Percentiles rank a stretch among this genome's conserved stretches.
These are phyloP conservation scores for Lasioglossum morio DNA, from an alignment of 2,888 invertebrate species.

Conservation along the genomic window DNA sequence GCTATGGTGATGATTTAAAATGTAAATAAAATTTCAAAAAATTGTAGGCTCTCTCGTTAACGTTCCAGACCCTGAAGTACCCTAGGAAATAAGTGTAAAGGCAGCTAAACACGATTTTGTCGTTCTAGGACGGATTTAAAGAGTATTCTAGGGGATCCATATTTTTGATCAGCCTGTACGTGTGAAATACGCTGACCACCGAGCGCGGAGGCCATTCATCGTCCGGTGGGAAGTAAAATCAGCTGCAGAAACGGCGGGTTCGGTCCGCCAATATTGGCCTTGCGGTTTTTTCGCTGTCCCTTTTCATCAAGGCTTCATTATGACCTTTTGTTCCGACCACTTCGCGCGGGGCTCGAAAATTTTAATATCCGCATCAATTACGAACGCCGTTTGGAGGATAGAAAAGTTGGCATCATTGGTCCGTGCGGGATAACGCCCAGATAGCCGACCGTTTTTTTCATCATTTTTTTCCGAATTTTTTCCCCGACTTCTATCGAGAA, in stretches of 20 bases:
- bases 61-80: neutral
- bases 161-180: neutral
- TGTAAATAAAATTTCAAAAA: neutral
- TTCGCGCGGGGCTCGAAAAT: constrained; percentile 30
- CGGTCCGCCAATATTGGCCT: constrained; percentile 28
- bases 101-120: no score
- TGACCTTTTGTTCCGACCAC: constrained; percentile 34
- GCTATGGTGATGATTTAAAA: no score
- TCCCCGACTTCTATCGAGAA: neutral
- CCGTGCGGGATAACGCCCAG: constrained; percentile 19
- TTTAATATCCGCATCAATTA: constrained; percentile 52
- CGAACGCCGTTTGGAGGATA: neutral
- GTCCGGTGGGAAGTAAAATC: constrained; percentile 23
- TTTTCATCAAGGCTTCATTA: constrained; percentile 25
- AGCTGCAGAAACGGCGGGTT: constrained; percentile 5
- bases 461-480: neutral
- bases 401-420: constrained; percentile 25
- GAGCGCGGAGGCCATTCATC: constrained; percentile 11
- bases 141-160: neutral
- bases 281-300: constrained; percentile 20
- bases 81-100: neutral
- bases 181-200: neutral
- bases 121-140: no score
- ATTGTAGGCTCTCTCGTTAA: neutral
- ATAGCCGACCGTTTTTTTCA: constrained; percentile 36